phyloP scores from a whole-genome alignment of 1,140 invertebrate species.

The Panagrolaimus sp. region DNA sequence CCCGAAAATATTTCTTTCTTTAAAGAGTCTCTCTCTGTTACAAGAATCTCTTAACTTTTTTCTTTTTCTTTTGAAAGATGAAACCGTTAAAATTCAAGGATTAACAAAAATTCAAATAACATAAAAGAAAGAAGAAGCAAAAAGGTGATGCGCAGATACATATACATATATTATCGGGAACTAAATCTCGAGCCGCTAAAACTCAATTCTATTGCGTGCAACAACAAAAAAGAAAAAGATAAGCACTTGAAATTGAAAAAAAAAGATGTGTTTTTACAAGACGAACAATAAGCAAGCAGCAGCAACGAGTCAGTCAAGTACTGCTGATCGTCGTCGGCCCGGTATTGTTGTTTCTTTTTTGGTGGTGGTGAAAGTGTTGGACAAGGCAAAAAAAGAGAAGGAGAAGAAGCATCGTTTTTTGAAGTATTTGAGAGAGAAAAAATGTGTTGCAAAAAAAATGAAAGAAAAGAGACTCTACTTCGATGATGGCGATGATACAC shows the following conservation, averaged over 20 bases:
- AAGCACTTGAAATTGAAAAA: not conserved
- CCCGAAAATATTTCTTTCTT: not conserved
- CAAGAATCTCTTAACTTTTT: constrained; percentile 11
- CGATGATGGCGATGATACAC: too few relatives aligned
- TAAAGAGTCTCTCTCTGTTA: too few relatives aligned
- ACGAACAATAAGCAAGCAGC: not conserved
- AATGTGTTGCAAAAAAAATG: too few relatives aligned
- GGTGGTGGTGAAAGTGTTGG: too few relatives aligned
- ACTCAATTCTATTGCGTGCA: not conserved
- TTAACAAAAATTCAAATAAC: not conserved
- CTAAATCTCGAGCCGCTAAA: not conserved
- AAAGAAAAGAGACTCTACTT: too few relatives aligned
- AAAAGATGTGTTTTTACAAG: constrained; percentile 8
- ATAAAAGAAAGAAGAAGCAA: not conserved
- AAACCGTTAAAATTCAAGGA: not conserved
- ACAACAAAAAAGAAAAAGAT: not conserved
- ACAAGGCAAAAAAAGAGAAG: too few relatives aligned
- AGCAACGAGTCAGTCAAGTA: too few relatives aligned
- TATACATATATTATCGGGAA: not conserved
- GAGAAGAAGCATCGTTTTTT: too few relatives aligned
- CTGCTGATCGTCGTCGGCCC: too few relatives aligned
- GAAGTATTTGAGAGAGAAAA: too few relatives aligned
- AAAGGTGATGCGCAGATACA: not conserved
- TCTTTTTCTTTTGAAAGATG: not conserved
- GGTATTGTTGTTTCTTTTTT: too few relatives aligned